Evolutionary conservation across 2,888 invertebrate species (phyloP).

Genomic region (Chymomyza procnemis): DNA sequence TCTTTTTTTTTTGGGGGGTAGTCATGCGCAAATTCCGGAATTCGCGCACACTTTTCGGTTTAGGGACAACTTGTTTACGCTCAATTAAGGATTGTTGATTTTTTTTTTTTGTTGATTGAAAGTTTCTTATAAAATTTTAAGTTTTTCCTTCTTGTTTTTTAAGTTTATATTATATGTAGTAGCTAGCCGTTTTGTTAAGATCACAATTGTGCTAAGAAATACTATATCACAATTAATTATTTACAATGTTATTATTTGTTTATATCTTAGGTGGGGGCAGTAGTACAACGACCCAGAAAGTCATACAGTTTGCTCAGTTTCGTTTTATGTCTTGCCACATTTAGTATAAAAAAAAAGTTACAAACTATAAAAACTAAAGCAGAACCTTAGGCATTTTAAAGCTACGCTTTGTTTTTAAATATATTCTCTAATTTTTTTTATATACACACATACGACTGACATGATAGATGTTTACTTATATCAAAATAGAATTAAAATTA

Average conservation of each 20-base stretch:
- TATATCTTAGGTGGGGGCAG: conserved; percentile 53
- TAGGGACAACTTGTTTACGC: background rate
- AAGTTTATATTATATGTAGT: conserved; percentile 43
- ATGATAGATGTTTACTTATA: background rate
- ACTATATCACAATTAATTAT: conserved; percentile 72
- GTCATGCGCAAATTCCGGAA: conserved; percentile 34
- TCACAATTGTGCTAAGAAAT: conserved; percentile 72
- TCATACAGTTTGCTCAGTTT: conserved; percentile 31
- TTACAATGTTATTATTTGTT: conserved; percentile 61
- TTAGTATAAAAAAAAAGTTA: background rate
- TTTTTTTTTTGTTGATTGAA: conserved; percentile 15
- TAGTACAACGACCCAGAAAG: conserved; percentile 49
- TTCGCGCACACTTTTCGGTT: conserved; percentile 4
- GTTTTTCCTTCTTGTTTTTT: conserved; percentile 12
- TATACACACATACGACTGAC: background rate
- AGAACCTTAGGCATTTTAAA: conserved; percentile 14
- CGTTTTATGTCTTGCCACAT: conserved; percentile 24
- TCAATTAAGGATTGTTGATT: conserved; percentile 3
- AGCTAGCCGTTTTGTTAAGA: conserved; percentile 68
- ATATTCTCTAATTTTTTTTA: background rate
- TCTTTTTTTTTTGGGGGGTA: too few relatives aligned
- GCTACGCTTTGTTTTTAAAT: conserved; percentile 10
- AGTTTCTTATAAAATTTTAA: conserved; percentile 48
- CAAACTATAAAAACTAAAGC: conserved; percentile 6
- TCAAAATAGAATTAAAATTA: background rate